Evolutionary conservation across 2,888 invertebrate species (phyloP).

Genomic region (Xestoiulus laeticollis): DNA sequence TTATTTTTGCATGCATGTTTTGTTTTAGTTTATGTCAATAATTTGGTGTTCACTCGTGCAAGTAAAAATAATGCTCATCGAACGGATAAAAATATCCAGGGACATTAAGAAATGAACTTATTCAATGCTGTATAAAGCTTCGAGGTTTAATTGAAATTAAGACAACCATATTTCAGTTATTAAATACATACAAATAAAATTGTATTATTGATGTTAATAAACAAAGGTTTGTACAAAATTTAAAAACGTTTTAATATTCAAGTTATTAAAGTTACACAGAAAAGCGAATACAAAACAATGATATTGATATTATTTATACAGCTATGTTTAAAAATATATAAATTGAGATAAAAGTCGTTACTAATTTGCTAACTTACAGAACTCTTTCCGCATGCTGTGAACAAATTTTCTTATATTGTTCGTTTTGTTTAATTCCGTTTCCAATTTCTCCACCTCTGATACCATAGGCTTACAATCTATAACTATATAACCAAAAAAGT

Average conservation of each 20-base stretch:
- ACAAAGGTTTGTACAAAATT: background rate
- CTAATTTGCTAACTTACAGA: background rate
- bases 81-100: no score
- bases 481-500: background rate
- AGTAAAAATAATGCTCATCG: background rate
- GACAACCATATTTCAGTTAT: background rate
- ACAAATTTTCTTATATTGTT: slow-evolving; percentile 29
- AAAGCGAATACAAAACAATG: no score
- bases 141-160: background rate
- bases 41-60: background rate
- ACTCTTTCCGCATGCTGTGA: slow-evolving; percentile 1
- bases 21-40: background rate
- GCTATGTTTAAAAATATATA: no score
- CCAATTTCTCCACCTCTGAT: background rate
- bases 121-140: background rate
- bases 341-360: no score
- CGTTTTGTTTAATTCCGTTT: background rate
- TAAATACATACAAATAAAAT: background rate
- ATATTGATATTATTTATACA: no score
- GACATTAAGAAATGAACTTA: no score
- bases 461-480: slow-evolving; percentile 8
- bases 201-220: slow-evolving; percentile 5
- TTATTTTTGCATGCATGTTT: background rate
- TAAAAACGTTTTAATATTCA: background rate
- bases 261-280: no score